These are phyloP conservation scores for Mohoua ochrocephala DNA, from an alignment of 2,113 vertebrate genomes.

Conservation along the genomic window DNA sequence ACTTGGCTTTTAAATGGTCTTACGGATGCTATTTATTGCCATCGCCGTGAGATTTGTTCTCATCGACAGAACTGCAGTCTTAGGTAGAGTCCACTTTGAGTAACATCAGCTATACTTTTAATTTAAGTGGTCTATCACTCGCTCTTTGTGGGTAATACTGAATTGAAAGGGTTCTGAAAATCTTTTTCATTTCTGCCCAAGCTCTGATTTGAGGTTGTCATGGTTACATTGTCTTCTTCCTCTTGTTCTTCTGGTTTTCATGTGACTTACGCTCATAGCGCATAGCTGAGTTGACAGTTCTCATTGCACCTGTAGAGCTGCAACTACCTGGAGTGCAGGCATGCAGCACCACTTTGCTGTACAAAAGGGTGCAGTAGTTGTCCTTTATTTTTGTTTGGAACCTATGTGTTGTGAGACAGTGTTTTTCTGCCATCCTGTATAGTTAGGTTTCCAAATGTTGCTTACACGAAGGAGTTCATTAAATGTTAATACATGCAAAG, in stretches of 20 bases:
- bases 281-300: background rate
- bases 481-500: background rate
- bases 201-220: background rate
- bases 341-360: background rate
- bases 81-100: background rate
- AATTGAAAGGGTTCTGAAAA: background rate
- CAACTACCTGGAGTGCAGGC: background rate
- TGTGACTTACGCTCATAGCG: background rate
- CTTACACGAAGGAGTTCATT: background rate
- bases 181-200: background rate
- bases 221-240: background rate
- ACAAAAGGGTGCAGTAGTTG: background rate
- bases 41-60: background rate
- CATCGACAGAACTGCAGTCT: background rate
- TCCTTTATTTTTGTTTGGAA: background rate
- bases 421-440: background rate
- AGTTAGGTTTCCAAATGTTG: background rate
- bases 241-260: background rate
- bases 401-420: background rate
- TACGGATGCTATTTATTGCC: background rate
- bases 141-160: background rate
- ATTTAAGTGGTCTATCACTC: background rate
- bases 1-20: background rate
- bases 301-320: background rate
- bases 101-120: background rate